Percentiles rank a stretch among this genome's conserved stretches.
phyloP scores from a whole-genome alignment of 53 echinoderm and acorn worm genomes.

The Glandiceps talaboti region DNA sequence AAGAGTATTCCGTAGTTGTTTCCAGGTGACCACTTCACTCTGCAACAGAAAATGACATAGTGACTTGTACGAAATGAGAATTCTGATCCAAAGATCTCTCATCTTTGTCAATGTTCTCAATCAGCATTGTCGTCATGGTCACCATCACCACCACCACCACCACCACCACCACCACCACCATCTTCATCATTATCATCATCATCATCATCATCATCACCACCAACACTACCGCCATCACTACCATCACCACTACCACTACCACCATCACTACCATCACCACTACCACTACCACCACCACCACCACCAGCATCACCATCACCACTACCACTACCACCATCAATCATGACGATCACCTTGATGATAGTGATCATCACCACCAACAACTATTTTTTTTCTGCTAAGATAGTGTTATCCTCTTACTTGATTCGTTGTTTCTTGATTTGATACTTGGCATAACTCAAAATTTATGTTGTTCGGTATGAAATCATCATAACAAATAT shows the following conservation, averaged over 20 bases:
- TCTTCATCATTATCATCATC: neutral
- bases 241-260: neutral
- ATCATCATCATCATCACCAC: neutral
- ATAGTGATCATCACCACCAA: too few relatives aligned
- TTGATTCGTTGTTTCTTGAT: neutral
- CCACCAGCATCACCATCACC: too few relatives aligned
- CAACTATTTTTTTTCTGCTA: constrained; percentile 19
- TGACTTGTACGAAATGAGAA: too few relatives aligned
- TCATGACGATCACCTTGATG: too few relatives aligned
- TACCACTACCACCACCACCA: too few relatives aligned
- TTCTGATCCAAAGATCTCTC: neutral
- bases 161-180: too few relatives aligned
- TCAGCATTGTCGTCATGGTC: too few relatives aligned
- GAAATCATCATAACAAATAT: constrained; percentile 14
- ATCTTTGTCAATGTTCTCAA: neutral
- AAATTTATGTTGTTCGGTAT: constrained; percentile 14
- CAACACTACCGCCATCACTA: too few relatives aligned
- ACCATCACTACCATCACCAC: neutral
- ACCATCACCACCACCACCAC: too few relatives aligned
- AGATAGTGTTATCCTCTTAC: constrained; percentile 23
- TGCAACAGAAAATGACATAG: neutral
- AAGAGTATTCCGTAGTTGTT: neutral
- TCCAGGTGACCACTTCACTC: neutral
- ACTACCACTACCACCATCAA: too few relatives aligned
- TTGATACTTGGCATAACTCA: too few relatives aligned